These are phyloP conservation scores for Phymatocera aterrima DNA, from an alignment of 2,888 invertebrate species.

Conservation along the genomic window DNA sequence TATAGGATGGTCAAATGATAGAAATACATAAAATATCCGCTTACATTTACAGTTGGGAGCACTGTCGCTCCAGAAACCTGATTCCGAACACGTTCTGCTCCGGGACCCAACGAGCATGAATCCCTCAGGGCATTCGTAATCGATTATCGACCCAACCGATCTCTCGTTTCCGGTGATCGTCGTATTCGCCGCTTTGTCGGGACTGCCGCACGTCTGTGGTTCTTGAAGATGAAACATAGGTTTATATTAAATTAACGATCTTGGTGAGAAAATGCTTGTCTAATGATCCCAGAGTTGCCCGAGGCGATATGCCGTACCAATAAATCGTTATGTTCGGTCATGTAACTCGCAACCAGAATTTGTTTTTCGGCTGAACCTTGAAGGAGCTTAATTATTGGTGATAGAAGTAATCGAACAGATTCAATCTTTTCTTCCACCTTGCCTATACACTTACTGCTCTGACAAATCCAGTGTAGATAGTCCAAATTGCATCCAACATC, in stretches of 20 bases:
- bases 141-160: conserved; percentile 83
- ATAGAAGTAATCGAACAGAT: neutral
- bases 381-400: neutral
- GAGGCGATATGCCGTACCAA: too few relatives aligned
- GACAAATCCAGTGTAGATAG: conserved; percentile 95
- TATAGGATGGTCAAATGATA: neutral
- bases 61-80: conserved; percentile 89
- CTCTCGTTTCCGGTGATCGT: conserved; percentile 85
- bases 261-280: neutral
- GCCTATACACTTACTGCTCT: conserved; percentile 87
- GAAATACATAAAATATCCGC: conserved; percentile 59
- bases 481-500: conserved; percentile 96
- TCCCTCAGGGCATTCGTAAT: conserved; percentile 89
- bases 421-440: conserved; percentile 18
- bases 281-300: too few relatives aligned
- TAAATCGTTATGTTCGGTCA: too few relatives aligned
- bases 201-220: conserved; percentile 91
- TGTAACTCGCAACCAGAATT: too few relatives aligned
- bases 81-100: conserved; percentile 82
- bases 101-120: conserved; percentile 86
- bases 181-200: conserved; percentile 89
- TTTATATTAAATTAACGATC: neutral
- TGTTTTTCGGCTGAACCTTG: neutral
- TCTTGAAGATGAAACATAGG: conserved; percentile 75
- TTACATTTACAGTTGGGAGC: conserved; percentile 93